These are phyloP conservation scores for Rhineura floridana DNA, from an alignment of 2,113 vertebrate genomes.

Conservation along the genomic window DNA sequence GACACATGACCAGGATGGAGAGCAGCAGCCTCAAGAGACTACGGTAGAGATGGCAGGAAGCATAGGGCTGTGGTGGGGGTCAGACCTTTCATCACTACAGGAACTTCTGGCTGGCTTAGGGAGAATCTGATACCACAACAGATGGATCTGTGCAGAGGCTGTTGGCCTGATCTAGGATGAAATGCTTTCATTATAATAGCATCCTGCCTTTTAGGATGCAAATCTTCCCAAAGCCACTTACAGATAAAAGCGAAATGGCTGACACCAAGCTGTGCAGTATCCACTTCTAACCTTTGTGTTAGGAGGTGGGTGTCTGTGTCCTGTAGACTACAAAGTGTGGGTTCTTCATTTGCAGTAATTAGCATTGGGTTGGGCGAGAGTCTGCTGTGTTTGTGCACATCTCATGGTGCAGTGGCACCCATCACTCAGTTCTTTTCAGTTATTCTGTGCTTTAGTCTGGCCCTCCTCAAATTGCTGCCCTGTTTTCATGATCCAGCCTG, in stretches of 20 bases:
- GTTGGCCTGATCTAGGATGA: neutral
- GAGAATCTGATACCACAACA: neutral
- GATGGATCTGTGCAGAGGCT: too few relatives aligned
- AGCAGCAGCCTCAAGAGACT: conserved; percentile 27
- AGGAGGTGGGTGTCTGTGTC: neutral
- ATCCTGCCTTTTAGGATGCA: neutral
- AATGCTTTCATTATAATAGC: neutral
- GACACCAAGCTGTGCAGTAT: neutral
- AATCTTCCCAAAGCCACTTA: neutral
- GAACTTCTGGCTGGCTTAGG: neutral
- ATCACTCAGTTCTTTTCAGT: neutral
- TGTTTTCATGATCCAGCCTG: neutral
- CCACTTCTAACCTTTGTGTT: too few relatives aligned
- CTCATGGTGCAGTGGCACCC: too few relatives aligned
- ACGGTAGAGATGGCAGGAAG: neutral
- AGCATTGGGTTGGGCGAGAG: neutral
- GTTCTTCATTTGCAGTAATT: neutral
- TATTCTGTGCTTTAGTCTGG: neutral
- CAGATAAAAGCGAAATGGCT: neutral
- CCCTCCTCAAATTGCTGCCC: neutral
- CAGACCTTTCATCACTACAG: neutral
- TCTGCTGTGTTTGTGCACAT: neutral
- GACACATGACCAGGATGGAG: conserved; percentile 22
- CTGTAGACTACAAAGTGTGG: neutral
- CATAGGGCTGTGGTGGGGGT: neutral